A percentile compares a stretch with the other conserved stretches of the same genome.
phyloP scores from a whole-genome alignment of 92 coral and sea anemone genomes.

The Parazoanthus darwini region DNA sequence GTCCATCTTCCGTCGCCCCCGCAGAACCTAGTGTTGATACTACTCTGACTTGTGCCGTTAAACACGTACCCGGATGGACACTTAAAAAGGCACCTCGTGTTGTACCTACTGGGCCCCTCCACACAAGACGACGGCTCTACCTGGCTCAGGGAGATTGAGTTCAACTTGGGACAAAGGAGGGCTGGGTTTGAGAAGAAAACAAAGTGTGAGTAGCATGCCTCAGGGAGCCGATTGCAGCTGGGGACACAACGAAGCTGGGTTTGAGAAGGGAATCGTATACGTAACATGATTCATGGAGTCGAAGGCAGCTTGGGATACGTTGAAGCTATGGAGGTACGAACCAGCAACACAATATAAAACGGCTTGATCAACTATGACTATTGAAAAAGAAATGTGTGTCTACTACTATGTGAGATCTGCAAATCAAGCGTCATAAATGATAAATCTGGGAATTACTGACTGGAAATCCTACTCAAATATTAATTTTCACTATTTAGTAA shows the following conservation, averaged over 20 bases:
- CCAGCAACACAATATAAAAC: no score
- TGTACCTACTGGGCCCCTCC: conserved; percentile 59
- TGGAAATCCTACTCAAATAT: not conserved
- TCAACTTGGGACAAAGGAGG: conserved; percentile 82
- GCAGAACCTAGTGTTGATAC: conserved; percentile 62
- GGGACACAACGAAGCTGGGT: no score
- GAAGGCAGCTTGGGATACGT: no score
- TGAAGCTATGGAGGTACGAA: no score
- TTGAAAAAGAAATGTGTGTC: not conserved
- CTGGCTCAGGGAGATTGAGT: conserved; percentile 87
- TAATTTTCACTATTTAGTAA: not conserved
- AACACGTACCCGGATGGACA: conserved; percentile 88
- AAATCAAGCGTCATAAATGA: not conserved
- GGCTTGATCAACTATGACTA: no score
- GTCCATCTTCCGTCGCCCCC: conserved; percentile 75
- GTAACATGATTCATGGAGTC: no score
- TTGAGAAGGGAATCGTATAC: no score
- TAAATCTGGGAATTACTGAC: no score
- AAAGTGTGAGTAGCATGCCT: not conserved
- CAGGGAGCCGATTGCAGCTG: no score
- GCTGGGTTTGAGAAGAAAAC: conserved; percentile 47
- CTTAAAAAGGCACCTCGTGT: conserved; percentile 64
- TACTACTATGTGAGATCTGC: not conserved
- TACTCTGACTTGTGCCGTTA: conserved; percentile 54
- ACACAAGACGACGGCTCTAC: conserved; percentile 77